phyloP scores from a whole-genome alignment of 1,140 invertebrate genomes.

The Zaprionus africanus region DNA sequence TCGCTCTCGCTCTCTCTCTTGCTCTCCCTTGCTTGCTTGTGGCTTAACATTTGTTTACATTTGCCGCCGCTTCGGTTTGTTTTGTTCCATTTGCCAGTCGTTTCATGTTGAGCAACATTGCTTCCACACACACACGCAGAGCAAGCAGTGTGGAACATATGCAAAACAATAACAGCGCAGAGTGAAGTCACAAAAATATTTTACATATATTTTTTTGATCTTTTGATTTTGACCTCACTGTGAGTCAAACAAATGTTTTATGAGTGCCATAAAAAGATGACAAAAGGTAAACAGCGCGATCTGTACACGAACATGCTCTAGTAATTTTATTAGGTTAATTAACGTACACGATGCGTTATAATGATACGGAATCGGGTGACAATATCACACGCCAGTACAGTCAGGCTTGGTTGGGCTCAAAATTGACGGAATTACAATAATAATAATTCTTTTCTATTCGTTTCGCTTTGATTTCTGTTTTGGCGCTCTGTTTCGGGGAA shows the following conservation, averaged over 20 bases:
- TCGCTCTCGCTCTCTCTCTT: not conserved
- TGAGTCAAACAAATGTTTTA: constrained; percentile 13
- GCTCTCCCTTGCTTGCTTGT: not conserved
- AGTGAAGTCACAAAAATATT: not conserved
- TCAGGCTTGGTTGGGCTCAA: not conserved
- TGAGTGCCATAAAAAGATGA: constrained; percentile 11
- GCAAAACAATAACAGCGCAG: not conserved
- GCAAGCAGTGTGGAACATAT: not conserved
- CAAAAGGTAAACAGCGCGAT: constrained; percentile 3
- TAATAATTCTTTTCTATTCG: not conserved
- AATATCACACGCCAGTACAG: not conserved
- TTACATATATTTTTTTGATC: not conserved
- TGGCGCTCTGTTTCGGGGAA: not conserved
- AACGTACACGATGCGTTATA: not conserved
- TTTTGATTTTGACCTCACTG: constrained; percentile 14
- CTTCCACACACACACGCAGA: constrained; percentile 2
- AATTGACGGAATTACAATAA: not conserved
- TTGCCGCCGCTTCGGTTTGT: constrained; percentile 25
- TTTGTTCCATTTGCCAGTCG: constrained; percentile 35
- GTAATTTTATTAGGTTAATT: constrained; percentile 18
- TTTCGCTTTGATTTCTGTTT: not conserved
- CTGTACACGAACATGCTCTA: constrained; percentile 30
- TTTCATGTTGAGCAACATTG: constrained; percentile 38
- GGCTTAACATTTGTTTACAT: constrained; percentile 38
- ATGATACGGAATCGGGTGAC: not conserved